Evolutionary conservation across 2,888 invertebrate species (phyloP).

Genomic region (Limenitis camilla): DNA sequence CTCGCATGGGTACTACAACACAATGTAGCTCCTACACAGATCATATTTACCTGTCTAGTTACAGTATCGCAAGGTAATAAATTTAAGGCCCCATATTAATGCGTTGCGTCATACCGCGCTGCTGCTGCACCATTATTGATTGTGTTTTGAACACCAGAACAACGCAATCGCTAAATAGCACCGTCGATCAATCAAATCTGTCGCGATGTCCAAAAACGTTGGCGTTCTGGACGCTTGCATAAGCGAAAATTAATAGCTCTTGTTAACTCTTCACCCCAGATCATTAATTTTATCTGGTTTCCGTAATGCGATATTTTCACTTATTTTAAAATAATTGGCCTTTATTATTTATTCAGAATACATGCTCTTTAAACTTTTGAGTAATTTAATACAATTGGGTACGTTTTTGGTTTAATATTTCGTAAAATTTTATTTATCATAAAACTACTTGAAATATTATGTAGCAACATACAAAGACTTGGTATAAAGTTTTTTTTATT

Average conservation of each 20-base stretch:
- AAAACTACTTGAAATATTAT: too few species aligned
- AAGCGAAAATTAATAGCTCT: conserved; percentile 27
- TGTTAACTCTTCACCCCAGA: conserved; percentile 20
- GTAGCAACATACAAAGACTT: too few species aligned
- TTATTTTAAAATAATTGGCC: neutral
- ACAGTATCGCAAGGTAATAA: neutral
- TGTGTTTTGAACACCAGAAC: conserved; percentile 38
- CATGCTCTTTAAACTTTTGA: neutral
- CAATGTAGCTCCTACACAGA: too few species aligned
- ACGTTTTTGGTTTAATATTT: too few species aligned
- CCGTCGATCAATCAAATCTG: conserved; percentile 40
- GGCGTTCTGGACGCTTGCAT: conserved; percentile 27
- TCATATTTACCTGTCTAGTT: neutral
- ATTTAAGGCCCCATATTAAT: conserved; percentile 18
- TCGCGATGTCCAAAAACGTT: conserved; percentile 33
- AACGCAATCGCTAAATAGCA: conserved; percentile 40
- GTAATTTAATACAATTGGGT: too few species aligned
- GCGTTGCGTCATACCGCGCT: conserved; percentile 13
- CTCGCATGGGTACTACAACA: too few species aligned
- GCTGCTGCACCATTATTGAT: conserved; percentile 36
- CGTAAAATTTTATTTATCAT: too few species aligned
- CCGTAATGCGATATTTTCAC: neutral
- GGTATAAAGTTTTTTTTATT: too few species aligned
- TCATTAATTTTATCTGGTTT: conserved; percentile 10
- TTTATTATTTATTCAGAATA: neutral